Conservation (phyloP, 2,888 invertebrate species). For the Alloscopus bannaensis region DNA sequence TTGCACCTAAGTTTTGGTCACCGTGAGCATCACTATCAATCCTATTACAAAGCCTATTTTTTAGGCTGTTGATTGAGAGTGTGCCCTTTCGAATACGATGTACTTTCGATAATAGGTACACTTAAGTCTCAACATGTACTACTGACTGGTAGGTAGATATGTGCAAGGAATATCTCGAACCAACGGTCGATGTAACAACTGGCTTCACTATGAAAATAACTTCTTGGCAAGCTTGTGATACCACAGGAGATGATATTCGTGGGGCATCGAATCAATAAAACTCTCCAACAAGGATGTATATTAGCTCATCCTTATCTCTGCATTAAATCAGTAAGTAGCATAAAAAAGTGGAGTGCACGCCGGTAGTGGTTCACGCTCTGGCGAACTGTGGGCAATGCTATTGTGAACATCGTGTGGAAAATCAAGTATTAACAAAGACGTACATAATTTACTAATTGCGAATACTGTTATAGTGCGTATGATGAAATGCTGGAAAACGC, state of each 20-base stretch:
- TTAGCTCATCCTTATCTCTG: conserved; percentile 23
- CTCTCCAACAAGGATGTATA: conserved; percentile 25
- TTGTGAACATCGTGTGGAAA: not conserved
- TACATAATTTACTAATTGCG: too few species aligned
- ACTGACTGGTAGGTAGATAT: not conserved
- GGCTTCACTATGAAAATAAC: conserved; percentile 15
- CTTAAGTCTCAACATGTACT: not conserved
- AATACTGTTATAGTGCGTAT: too few species aligned
- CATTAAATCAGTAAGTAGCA: not conserved
- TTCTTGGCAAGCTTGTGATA: conserved; percentile 41
- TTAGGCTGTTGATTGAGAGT: too few species aligned
- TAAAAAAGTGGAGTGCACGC: conserved; percentile 1
- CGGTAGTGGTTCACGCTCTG: not conserved
- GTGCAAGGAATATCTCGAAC: too few species aligned
- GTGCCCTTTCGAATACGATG: not conserved
- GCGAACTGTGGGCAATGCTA: not conserved
- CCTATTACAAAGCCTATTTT: too few species aligned
- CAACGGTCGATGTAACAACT: conserved; percentile 17
- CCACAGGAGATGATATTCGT: not conserved
- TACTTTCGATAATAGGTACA: not conserved
- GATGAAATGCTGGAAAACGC: too few species aligned
- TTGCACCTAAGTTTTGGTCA: not conserved
- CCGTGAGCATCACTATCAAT: too few species aligned
- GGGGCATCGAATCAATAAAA: too few species aligned
- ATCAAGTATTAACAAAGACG: conserved; percentile 12